phyloP scores from a whole-genome alignment of 2,113 vertebrate species.

The Cichladusa arquata region DNA sequence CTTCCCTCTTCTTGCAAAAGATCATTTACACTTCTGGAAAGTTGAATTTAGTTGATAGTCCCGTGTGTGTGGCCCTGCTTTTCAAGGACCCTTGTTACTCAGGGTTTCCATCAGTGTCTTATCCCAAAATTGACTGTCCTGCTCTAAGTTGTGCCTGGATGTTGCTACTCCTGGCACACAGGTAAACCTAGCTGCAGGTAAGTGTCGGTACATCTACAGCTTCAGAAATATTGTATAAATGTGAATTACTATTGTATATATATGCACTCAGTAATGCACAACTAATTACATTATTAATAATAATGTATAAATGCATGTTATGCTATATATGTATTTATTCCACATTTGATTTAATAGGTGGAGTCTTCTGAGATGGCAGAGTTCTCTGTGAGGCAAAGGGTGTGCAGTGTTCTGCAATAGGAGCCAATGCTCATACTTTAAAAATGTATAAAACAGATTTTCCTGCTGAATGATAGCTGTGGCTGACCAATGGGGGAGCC shows the following conservation, averaged over 20 bases:
- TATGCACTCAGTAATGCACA: not conserved
- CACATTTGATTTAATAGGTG: not conserved
- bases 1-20: not conserved
- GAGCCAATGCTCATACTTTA: not conserved
- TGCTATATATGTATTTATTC: not conserved
- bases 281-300: not conserved
- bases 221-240: not conserved
- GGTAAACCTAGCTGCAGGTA: not conserved
- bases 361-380: not conserved
- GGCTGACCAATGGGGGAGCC: not conserved
- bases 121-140: not conserved
- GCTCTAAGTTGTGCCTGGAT: not conserved
- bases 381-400: not conserved
- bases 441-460: not conserved
- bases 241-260: not conserved
- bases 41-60: not conserved
- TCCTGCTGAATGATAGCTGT: not conserved
- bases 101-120: not conserved
- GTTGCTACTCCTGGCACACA: not conserved
- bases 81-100: not conserved
- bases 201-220: accelerated
- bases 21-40: not conserved
- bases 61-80: not conserved
- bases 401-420: not conserved
- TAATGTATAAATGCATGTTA: not conserved